A percentile compares a stretch with the other conserved stretches of the same genome.
These are phyloP conservation scores for Sebastes matsubarae DNA, from an alignment of 2,797 vertebrate genomes.

Conservation along the genomic window DNA sequence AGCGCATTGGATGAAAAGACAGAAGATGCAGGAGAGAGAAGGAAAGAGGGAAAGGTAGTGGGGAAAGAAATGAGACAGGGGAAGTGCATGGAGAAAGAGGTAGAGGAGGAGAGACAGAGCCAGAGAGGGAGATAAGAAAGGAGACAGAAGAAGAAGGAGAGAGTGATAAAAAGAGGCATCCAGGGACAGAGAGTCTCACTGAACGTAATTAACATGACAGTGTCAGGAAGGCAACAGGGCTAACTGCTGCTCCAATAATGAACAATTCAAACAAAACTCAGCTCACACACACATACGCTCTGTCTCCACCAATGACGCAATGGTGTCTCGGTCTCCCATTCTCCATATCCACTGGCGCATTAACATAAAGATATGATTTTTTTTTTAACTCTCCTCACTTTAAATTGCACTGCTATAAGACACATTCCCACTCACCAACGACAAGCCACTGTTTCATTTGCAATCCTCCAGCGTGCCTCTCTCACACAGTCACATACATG, in stretches of 20 bases:
- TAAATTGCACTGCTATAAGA: neutral
- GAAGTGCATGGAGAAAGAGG: neutral
- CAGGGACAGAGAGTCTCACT: conserved; percentile 47
- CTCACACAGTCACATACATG: conserved; percentile 27
- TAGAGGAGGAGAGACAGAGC: neutral
- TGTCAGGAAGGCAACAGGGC: conserved; percentile 55
- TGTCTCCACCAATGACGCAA: conserved; percentile 18
- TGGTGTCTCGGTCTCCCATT: neutral
- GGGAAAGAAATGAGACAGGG: neutral
- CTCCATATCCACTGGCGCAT: neutral
- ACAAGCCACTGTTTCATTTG: conserved; percentile 34
- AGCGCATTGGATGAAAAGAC: neutral
- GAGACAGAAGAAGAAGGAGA: neutral
- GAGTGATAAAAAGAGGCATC: conserved; percentile 30
- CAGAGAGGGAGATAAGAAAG: neutral
- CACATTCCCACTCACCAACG: conserved; percentile 6
- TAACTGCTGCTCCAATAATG: conserved; percentile 58
- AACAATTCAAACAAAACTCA: conserved; percentile 45
- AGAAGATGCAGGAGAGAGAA: neutral
- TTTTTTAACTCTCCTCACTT: neutral
- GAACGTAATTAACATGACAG: conserved; percentile 62
- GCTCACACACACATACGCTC: neutral
- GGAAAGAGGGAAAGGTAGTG: neutral
- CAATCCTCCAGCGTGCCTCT: neutral
- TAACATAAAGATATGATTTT: neutral